Base-by-base conservation (phyloP, 2,888 invertebrate genomes). In the Apamea monoglypha region DNA sequence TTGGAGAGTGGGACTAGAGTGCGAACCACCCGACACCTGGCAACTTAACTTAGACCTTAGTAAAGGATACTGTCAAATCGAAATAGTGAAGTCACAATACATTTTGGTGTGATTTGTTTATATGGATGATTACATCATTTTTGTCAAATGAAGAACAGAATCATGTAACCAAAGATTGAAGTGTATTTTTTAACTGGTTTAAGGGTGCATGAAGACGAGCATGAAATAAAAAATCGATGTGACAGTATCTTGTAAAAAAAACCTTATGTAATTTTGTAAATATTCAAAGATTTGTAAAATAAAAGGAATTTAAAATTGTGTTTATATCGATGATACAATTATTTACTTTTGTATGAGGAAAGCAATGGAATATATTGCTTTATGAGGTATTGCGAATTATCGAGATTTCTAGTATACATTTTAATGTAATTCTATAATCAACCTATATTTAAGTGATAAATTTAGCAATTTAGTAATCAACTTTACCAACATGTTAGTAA, bases 1-100 rank as follows among this genome's bases (percentile, higher is more conserved):
- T 99, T 95, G 98, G 98, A 93, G 99, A 99, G 95, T 99, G 99
- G 99, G 99, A 99, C 97, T 99, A 98, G 97, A 92, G 87, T 89
- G 90, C 80, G 78, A 83, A 86, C 88, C 87, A 86, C 82, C 80
- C 87, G 88, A 90, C 88, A 82, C 85, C 80, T 89, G 89, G 86
- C 89, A 88, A 90, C 80, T 83, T 83, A 86, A 85, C 76, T 81
- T 90, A 90, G 86, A 88, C 76, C 78, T 85, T 86, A 80, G 66
- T 81, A 66, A 80, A 82, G 84, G 89, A 90, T 94, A 93, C 91
- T 83, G 91, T 91, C 91, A 92, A 91, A 92, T 94, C 89, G 92
- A 92, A 89, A 80, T 89, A 77, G 63, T 74, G 70, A 69, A 70
- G 56, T 78, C 69, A 71, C 71, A 75, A 66, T 77, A 78, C 40